A percentile compares a stretch with the other conserved stretches of the same genome.
phyloP scores from a whole-genome alignment of 1,140 invertebrate genomes.

The Saccostrea echinata region DNA sequence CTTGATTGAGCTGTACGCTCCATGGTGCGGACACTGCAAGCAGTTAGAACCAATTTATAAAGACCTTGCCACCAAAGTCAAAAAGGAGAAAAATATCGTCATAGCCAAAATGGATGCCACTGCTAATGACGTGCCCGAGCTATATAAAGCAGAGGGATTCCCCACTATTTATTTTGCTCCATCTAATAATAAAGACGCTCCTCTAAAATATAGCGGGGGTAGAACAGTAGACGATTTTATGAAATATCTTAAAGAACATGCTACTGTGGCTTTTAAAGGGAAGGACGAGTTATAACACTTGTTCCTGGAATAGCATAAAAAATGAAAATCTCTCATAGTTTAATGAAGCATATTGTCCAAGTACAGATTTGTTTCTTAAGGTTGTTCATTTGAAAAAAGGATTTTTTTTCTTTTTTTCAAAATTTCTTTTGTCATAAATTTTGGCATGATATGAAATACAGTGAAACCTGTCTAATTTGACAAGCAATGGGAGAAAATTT shows the following conservation, averaged over 20 bases:
- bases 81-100: slow-evolving; percentile 89
- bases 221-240: slow-evolving; percentile 96
- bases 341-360: background rate
- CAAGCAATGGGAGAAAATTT: too few relatives aligned
- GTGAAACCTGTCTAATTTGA: background rate
- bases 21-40: slow-evolving; percentile 99
- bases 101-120: slow-evolving; percentile 99
- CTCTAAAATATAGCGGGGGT: slow-evolving; percentile 93
- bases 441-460: background rate
- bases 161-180: slow-evolving; percentile 98
- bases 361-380: background rate
- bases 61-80: slow-evolving; percentile 93
- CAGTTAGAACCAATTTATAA: slow-evolving; percentile 97
- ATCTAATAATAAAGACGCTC: slow-evolving; percentile 89
- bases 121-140: slow-evolving; percentile 95
- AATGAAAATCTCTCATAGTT: background rate
- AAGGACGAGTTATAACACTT: slow-evolving; percentile 76
- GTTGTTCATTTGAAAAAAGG: too few relatives aligned
- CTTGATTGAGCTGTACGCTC: slow-evolving; percentile 97
- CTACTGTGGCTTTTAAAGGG: slow-evolving; percentile 83
- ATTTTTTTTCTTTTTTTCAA: background rate
- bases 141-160: slow-evolving; percentile 94
- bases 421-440: background rate
- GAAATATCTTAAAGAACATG: slow-evolving; percentile 96
- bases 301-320: background rate